Conservation (phyloP, 2,888 invertebrate genomes). For the Trichogramma evanescens region DNA sequence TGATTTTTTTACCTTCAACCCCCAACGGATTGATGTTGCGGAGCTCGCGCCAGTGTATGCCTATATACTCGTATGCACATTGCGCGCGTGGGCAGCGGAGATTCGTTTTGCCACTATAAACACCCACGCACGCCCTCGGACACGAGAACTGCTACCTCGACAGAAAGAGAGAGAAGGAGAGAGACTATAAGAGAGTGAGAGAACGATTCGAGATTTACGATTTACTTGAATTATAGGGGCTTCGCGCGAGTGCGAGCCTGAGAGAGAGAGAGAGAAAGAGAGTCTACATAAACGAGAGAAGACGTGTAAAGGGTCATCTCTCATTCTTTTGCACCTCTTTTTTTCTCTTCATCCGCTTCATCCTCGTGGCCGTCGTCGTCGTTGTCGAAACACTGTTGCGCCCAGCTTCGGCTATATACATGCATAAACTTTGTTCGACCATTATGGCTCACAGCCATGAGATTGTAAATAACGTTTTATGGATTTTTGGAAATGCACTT, state of each 20-base stretch:
- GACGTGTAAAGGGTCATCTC: too few species aligned
- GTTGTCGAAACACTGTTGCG: not conserved
- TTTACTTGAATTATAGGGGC: constrained; percentile 41
- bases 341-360: not conserved
- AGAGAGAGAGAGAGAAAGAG: not conserved
- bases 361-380: not conserved
- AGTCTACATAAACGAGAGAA: not conserved
- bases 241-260: not conserved
- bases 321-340: not conserved
- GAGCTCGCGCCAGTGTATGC: too few species aligned
- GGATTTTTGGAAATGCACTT: constrained; percentile 11
- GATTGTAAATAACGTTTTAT: constrained; percentile 16
- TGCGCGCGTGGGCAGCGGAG: too few species aligned
- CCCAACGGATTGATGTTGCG: too few species aligned
- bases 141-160: not conserved
- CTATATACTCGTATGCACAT: too few species aligned
- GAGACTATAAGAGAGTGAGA: not conserved
- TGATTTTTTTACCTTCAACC: too few species aligned
- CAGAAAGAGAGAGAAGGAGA: constrained; percentile 8
- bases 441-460: not conserved
- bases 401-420: too few species aligned
- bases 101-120: not conserved
- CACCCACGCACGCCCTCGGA: constrained; percentile 9
- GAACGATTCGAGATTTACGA: constrained; percentile 36
- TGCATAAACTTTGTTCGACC: not conserved